A percentile compares a stretch with the other conserved stretches of the same genome.
phyloP scores from a whole-genome alignment of 1,140 invertebrate species.

The Macrobrachium rosenbergii region DNA sequence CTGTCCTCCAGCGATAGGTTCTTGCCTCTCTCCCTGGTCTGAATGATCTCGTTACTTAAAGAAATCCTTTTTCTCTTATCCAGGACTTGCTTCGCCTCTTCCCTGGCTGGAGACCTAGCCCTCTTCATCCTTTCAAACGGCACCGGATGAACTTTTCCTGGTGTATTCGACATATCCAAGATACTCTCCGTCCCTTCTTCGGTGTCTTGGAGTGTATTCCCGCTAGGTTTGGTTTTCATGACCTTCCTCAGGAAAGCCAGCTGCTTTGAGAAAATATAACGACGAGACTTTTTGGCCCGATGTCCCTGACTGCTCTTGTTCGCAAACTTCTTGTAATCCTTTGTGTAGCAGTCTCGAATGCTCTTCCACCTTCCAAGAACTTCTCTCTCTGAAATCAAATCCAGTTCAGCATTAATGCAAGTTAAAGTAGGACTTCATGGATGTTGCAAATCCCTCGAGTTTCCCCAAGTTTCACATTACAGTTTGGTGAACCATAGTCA shows the following conservation, averaged over 20 bases:
- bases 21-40: not conserved
- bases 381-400: conserved; percentile 37
- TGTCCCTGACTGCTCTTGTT: not conserved
- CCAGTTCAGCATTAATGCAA: too few species aligned
- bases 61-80: too few species aligned
- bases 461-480: too few species aligned
- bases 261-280: conserved; percentile 21
- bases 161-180: not conserved
- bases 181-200: conserved; percentile 10
- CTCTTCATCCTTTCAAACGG: not conserved
- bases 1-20: conserved; percentile 9
- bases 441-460: too few species aligned
- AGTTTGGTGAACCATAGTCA: too few species aligned
- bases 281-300: conserved; percentile 12
- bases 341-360: conserved; percentile 27
- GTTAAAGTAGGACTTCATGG: too few species aligned
- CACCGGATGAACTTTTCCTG: not conserved
- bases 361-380: conserved; percentile 16
- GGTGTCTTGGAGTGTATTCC: not conserved
- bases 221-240: not conserved
- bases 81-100: not conserved
- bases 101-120: not conserved
- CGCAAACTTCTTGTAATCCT: conserved; percentile 19
- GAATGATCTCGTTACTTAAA: too few species aligned
- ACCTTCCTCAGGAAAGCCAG: conserved; percentile 29